Percentiles rank a stretch among this genome's conserved stretches.
Conservation (phyloP, 2,888 invertebrate genomes). For the Caenorhabditis sp. region DNA sequence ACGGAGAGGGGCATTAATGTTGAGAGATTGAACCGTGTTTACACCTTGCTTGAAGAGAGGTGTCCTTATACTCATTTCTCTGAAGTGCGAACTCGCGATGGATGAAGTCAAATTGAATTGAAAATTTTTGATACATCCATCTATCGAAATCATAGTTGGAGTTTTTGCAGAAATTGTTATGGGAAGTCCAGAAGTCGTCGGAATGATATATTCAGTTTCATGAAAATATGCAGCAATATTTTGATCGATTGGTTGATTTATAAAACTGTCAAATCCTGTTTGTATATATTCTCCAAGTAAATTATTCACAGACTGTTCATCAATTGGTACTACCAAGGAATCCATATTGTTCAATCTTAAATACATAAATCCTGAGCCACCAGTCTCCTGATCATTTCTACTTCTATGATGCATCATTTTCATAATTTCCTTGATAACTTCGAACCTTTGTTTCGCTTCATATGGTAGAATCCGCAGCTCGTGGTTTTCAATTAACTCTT, state of each 20-base stretch:
- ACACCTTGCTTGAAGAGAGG: slow-evolving; percentile 60
- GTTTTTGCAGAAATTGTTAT: slow-evolving; percentile 46
- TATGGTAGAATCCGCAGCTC: slow-evolving; percentile 34
- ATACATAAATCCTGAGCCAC: slow-evolving; percentile 50
- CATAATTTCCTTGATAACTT: slow-evolving; percentile 52
- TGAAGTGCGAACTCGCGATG: slow-evolving; percentile 40
- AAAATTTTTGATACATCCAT: slow-evolving; percentile 35
- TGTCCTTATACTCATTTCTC: slow-evolving; percentile 48
- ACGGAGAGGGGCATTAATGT: slow-evolving; percentile 35
- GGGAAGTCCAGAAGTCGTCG: slow-evolving; percentile 64
- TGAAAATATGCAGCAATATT: slow-evolving; percentile 37
- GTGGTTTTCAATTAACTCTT: slow-evolving; percentile 14
- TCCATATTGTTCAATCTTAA: slow-evolving; percentile 59
- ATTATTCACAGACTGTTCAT: slow-evolving; percentile 36
- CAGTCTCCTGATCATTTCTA: slow-evolving; percentile 23
- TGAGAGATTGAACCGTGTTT: slow-evolving; percentile 23
- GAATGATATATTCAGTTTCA: slow-evolving; percentile 48
- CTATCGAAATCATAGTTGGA: slow-evolving; percentile 43
- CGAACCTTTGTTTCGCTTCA: slow-evolving; percentile 39
- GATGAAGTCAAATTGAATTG: slow-evolving; percentile 28
- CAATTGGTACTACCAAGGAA: slow-evolving; percentile 54
- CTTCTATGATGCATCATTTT: slow-evolving; percentile 40
- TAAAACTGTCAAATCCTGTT: slow-evolving; percentile 17
- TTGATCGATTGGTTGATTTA: slow-evolving; percentile 19
- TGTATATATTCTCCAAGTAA: slow-evolving; percentile 38